Base-by-base conservation (phyloP, 2,113 vertebrate species). In the Argyrosomus japonicus region DNA sequence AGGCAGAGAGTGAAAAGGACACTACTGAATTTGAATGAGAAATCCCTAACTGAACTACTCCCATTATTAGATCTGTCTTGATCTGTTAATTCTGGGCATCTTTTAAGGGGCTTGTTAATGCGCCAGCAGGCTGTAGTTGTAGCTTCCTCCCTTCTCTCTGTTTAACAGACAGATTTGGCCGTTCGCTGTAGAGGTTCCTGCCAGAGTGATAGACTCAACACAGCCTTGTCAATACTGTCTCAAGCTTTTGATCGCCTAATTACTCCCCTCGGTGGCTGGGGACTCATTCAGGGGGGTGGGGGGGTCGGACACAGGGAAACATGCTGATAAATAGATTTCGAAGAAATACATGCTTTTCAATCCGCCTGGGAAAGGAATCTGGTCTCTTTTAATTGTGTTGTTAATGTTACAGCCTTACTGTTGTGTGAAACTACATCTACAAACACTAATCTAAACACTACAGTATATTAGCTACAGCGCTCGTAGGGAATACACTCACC, bases 211-310 rank as follows among this genome's bases (percentile, higher is more conserved):
- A 88, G 85, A 87, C 89, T 88, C 85, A 81, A 89, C 91, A 85
- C 82, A 88, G 69, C 67, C 91, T 87, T 60, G 91, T 94, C 91
- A 87, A 92, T 93, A 92, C 82, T 51, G 88, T 91, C 84, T 91
- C 89, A 85, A 87, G 88, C 88, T 90, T 92, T 89, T 93, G 92
- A 93, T 93, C 81, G 81, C 67, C 81, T 92, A 93, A 93, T 93
- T 90, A 92, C 90, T 91, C 78, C 88, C 82, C 61, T 83, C 27
- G 48, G 87, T 85, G 87, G 60, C 84, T 62, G 84, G 88, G 90
- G 86, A 86, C 89, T 84, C 73, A 27, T 88, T 89, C 70, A 64
- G 72, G 64, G 72, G 64, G 69, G 36, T 40, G 36, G 36, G 1
- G 36, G 83, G 50, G 56, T 25, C 62, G 76, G 81, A 70, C 47